Evolutionary conservation across 2,797 vertebrate genomes (phyloP), one percentile per base, ranked within the genome.

Genomic region (Danio kyathit): DNA sequence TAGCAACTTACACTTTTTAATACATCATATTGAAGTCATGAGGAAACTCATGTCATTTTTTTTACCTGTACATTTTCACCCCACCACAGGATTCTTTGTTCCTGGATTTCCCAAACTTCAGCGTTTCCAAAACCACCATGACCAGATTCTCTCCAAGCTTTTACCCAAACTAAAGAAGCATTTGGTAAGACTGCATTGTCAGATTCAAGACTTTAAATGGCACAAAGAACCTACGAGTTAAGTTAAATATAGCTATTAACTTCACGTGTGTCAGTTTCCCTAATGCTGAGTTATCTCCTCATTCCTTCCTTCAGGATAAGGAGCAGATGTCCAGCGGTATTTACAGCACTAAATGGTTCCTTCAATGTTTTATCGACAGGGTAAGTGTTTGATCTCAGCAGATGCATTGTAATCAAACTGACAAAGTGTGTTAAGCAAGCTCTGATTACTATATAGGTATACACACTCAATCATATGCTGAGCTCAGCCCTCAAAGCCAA

Each of bases 331-430:
- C 91, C 67, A 93, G 94, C 0, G 96, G 96, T 75, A 96, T 98
- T 87, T 98, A 98, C 89, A 95, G 95, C 40, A 97, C 96, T 38
- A 98, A 98, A 83, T 98, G 97, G 97, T 98, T 98, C 89, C 91
- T 98, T 21, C 97, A 98, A 86, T 97, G 96, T 85, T 98, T 98
- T 89, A 96, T 98, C 43, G 96, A 97, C 92, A 90, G 97, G 92
- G 97, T 98, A 88, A 94, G 95, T 84, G 44, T 44, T 57, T 44
- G 17, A 44, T 73, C 70, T 57, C 29, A 41, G 16, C 67, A 57
- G 70, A 73, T 57, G 29, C 76, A 78, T 69, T 77, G 19, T 38
- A 46, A 46, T 49, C 63, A 57, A 76, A 66, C 46, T 66, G 40
- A 67, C 19, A 69, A 17, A 44, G 29, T n/a, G n/a, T 38, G 44